Conservation (phyloP, 2,113 vertebrate genomes). For the Octodon degus region DNA sequence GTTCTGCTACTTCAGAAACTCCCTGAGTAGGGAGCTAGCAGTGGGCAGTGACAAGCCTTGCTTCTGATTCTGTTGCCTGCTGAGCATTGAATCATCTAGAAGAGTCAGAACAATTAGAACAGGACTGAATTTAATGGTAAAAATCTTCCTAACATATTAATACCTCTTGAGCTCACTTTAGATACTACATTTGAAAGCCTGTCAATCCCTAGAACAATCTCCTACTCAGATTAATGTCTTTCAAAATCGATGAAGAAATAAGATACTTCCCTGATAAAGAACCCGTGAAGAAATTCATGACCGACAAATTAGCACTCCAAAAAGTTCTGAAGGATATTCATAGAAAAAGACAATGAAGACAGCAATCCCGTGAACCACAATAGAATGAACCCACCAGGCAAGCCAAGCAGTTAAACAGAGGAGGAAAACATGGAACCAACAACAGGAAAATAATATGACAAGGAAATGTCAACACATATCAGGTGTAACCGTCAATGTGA, state of each 20-base stretch:
- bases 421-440: not conserved
- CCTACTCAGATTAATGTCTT: not conserved
- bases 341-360: not conserved
- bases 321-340: not conserved
- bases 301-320: not conserved
- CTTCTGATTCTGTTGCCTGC: not conserved
- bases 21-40: not conserved
- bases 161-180: not conserved
- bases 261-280: not conserved
- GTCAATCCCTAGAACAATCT: not conserved
- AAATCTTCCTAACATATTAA: not conserved
- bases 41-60: not conserved
- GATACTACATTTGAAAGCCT: constrained; percentile 42
- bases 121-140: constrained; percentile 36
- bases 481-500: not conserved
- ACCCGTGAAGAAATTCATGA: not conserved
- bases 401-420: not conserved
- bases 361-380: not conserved
- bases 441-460: not conserved
- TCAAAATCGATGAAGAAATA: not conserved
- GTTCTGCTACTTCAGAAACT: not conserved
- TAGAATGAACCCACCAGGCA: not conserved
- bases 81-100: not conserved
- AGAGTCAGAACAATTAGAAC: not conserved
- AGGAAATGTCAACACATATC: not conserved